Evolutionary conservation across 2,797 vertebrate genomes (phyloP), one percentile per base, ranked within the genome.

Genomic region (Xenopus petersii): DNA sequence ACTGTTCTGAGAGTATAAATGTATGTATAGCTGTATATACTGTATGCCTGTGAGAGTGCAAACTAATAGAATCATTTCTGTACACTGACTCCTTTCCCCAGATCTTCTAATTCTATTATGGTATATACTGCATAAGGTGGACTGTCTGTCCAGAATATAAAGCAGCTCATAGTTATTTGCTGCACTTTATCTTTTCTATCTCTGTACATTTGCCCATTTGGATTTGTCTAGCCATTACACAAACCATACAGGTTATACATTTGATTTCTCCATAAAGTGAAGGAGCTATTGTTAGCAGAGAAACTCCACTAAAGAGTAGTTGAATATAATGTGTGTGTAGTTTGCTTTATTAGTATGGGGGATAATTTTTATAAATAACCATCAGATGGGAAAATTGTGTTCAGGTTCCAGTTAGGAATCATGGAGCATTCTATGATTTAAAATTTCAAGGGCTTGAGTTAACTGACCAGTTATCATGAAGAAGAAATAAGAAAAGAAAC

Each of bases 11-110:
- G 61, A 49, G 54, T 46, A 70, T 69, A 54, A 58, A 65, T 70
- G 51, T 60, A 46, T 61, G 49, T 64, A n/a, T 69, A 68, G 51
- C 60, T 64, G 46, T 73, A 56, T 73, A 73, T 73, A 49, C 64
- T 26, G 47, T 56, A 72, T 64, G 47, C 49, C 12, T 3, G 12
- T 15, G 12, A 9, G 10, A 17, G 12, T 6, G 12, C 11, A 15
- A 56, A 21, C 17, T 60, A 60, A 60, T 60, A 60, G 58, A 60
- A 68, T 62, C 54, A 77, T 42, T 33, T 48, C 11, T 16, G 47
- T 30, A 56, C 48, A 55, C 48, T 12, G 62, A 63, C 33, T 63
- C 46, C 26, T 63, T 17, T 59, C 21, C 36, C 12, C 33, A 75
- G 46, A 70, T 62, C 9, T 21, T 61, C 42, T 54, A 63, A 68